These are phyloP conservation scores for Chrysogorgia sp. DNA, from an alignment of 92 coral and sea anemone species.

Conservation along the genomic window DNA sequence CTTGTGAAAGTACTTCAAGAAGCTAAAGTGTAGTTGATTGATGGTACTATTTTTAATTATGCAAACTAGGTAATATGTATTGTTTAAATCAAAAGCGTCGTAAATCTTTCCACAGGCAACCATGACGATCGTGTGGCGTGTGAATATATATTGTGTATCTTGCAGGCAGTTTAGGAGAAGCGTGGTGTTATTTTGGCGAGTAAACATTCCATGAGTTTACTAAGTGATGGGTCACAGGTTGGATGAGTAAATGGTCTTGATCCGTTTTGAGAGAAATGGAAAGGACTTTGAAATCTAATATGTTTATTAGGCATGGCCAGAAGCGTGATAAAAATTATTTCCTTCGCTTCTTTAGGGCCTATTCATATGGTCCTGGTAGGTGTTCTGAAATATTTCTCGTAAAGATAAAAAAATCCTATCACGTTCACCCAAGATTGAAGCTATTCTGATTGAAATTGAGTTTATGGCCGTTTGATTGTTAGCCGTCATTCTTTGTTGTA, in stretches of 20 bases:
- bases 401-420: too few species aligned
- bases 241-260: conserved; percentile 43
- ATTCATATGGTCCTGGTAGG: too few species aligned
- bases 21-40: conserved; percentile 20
- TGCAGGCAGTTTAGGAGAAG: conserved; percentile 21
- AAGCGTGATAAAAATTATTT: too few species aligned
- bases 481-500: background rate
- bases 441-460: too few species aligned
- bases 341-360: too few species aligned
- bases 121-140: conserved; percentile 25
- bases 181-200: conserved; percentile 8
- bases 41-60: too few species aligned
- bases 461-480: too few species aligned
- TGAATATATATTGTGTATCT: conserved; percentile 11
- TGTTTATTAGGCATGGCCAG: background rate
- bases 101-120: conserved; percentile 31
- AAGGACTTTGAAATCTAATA: background rate
- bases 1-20: conserved; percentile 20
- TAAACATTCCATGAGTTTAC: conserved; percentile 35
- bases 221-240: conserved; percentile 47
- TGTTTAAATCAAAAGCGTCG: too few species aligned
- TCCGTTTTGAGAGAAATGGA: conserved; percentile 41
- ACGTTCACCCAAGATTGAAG: too few species aligned
- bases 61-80: too few species aligned
- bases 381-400: too few species aligned